These are phyloP conservation scores for Penaeus monodon DNA, from an alignment of 2,888 invertebrate genomes.

Conservation along the genomic window DNA sequence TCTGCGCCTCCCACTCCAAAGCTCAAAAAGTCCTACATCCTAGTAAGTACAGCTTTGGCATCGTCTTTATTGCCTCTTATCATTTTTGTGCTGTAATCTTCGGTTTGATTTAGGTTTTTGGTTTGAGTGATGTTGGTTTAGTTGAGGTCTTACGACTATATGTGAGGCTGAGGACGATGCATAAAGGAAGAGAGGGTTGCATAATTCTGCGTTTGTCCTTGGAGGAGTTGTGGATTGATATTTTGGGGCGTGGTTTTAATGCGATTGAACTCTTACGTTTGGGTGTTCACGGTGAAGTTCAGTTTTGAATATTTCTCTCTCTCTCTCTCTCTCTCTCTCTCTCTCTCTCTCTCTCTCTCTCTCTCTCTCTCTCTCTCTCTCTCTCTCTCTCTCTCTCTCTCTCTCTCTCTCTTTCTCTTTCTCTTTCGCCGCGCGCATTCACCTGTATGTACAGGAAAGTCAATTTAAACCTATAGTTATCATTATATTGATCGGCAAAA, in stretches of 20 bases:
- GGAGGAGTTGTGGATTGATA: too few species aligned
- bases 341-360: constrained; percentile 21
- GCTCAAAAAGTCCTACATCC: constrained; percentile 98
- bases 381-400: neutral
- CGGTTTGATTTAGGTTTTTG: neutral
- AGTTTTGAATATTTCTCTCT: neutral
- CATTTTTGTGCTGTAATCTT: neutral
- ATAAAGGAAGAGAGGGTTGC: too few species aligned
- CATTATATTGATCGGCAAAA: too few species aligned
- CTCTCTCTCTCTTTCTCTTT: too few species aligned
- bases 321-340: neutral
- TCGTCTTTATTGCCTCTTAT: too few species aligned
- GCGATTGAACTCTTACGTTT: too few species aligned
- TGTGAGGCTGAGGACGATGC: neutral
- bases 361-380: constrained; percentile 24
- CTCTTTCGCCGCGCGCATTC: neutral
- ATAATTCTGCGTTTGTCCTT: too few species aligned
- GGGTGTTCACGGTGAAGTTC: too few species aligned
- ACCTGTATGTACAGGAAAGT: too few species aligned
- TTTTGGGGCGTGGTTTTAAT: too few species aligned
- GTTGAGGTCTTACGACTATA: neutral
- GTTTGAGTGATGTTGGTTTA: neutral
- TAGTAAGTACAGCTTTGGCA: constrained; percentile 78
- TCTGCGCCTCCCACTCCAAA: constrained; percentile 98
- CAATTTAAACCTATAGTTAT: too few species aligned